A percentile compares a stretch with the other conserved stretches of the same genome.
Evolutionary conservation across 2,113 vertebrate genomes (phyloP).

Genomic region (Corapipo altera): DNA sequence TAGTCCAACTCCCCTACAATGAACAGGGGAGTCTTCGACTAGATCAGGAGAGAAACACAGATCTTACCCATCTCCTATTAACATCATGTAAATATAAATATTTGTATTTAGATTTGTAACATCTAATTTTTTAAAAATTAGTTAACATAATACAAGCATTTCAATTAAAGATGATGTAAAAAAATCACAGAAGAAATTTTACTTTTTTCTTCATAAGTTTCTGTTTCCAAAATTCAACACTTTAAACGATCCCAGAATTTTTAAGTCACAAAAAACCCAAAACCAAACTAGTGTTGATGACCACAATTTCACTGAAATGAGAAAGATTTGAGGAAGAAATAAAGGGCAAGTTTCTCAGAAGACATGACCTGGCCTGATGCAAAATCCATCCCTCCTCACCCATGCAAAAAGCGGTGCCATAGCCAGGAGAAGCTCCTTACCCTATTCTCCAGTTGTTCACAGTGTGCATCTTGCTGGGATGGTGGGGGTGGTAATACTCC

Average conservation of each 20-base stretch:
- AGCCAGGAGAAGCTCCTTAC: not conserved
- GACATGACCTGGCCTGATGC: fast-evolving
- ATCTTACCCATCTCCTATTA: not conserved
- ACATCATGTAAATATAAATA: not conserved
- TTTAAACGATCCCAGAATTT: not conserved
- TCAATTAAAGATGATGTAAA: not conserved
- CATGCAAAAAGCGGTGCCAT: not conserved
- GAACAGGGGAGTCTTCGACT: not conserved
- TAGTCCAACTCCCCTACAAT: not conserved
- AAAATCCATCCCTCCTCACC: not conserved
- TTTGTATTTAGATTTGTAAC: not conserved
- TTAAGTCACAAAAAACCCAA: not conserved
- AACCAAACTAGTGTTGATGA: not conserved
- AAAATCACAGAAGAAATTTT: not conserved
- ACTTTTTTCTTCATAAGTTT: not conserved
- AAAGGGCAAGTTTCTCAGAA: not conserved
- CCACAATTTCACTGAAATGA: not conserved
- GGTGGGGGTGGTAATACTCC: not conserved
- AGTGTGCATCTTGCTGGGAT: not conserved
- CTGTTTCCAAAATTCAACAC: not conserved
- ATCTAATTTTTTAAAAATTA: not conserved
- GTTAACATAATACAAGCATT: not conserved
- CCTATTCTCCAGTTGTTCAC: not conserved
- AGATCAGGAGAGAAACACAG: not conserved
- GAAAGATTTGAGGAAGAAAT: not conserved